Conservation (phyloP, 2,113 vertebrate genomes). For the Hippocampus barbouri region DNA sequence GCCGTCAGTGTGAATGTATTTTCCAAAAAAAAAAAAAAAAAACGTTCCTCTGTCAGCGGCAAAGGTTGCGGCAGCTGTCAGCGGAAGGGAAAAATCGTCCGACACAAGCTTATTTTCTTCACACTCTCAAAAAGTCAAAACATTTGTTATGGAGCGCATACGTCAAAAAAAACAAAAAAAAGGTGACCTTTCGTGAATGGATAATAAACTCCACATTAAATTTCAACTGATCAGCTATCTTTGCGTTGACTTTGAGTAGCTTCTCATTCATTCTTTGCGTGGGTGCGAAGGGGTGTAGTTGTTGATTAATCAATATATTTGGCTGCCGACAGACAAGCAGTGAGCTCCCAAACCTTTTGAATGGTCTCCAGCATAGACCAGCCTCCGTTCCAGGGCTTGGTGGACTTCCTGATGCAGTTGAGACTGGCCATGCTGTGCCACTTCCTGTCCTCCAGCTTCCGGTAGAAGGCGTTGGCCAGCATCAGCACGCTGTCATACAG, state of each 20-base stretch:
- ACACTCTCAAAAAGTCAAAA: neutral
- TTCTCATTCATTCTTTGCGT: no score
- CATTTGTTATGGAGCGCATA: neutral
- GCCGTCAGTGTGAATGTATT: neutral
- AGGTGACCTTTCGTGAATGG: neutral
- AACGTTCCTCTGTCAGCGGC: constrained; percentile 13
- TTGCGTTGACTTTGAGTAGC: no score
- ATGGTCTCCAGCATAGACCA: constrained; percentile 97
- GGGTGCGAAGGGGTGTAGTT: no score
- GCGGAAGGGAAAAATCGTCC: neutral
- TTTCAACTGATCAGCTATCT: no score
- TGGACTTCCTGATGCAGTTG: constrained; percentile 96
- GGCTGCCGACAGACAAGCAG: no score
- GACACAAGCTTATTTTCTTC: neutral
- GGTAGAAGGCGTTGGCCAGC: constrained; percentile 97
- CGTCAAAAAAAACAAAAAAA: neutral
- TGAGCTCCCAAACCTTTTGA: constrained; percentile 80
- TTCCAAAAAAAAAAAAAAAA: neutral
- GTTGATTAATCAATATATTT: no score
- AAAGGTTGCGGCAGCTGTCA: constrained; percentile 32
- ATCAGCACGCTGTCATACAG: constrained; percentile 98
- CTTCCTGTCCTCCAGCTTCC: constrained; percentile 97
- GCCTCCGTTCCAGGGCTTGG: constrained; percentile 97
- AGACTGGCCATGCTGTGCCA: constrained; percentile 99
- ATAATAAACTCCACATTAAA: neutral